Percentiles rank a stretch among this genome's conserved stretches.
phyloP scores from a whole-genome alignment of 2,888 invertebrate genomes.

The Hedya salicella region DNA sequence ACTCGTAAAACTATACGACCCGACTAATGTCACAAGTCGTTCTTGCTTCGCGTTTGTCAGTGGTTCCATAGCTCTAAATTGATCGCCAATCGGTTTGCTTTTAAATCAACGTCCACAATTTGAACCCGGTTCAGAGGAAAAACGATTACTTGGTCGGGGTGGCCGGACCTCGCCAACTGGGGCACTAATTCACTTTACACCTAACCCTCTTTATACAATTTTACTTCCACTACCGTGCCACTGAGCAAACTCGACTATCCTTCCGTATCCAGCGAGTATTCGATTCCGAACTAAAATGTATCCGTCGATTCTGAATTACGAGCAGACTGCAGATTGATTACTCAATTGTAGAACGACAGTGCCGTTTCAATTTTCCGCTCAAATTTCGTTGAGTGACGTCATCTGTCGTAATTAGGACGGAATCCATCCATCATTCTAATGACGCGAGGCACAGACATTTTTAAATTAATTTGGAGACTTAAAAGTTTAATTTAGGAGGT shows the following conservation, averaged over 20 bases:
- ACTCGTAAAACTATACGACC: background rate
- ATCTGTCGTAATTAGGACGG: conserved; percentile 68
- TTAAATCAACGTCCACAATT: conserved; percentile 43
- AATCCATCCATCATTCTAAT: conserved; percentile 70
- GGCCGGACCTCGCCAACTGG: conserved; percentile 44
- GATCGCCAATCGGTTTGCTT: conserved; percentile 27
- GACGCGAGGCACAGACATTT: conserved; percentile 52
- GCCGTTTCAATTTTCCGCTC: conserved; percentile 54
- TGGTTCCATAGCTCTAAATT: background rate
- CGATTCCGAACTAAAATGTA: conserved; percentile 26
- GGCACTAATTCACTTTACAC: conserved; percentile 44
- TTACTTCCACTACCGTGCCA: conserved; percentile 30
- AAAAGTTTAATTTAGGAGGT: conserved; percentile 8
- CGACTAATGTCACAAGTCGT: background rate
- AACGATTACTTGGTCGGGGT: conserved; percentile 43
- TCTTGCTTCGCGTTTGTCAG: background rate
- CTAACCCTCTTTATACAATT: conserved; percentile 39
- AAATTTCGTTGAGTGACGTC: conserved; percentile 61
- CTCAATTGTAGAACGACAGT: conserved; percentile 44
- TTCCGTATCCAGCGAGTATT: conserved; percentile 10
- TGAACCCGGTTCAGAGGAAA: conserved; percentile 41
- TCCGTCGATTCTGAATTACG: conserved; percentile 38
- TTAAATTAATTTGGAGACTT: conserved; percentile 15
- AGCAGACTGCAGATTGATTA: conserved; percentile 43
- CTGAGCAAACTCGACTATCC: conserved; percentile 10